Evolutionary conservation across 2,113 vertebrate species (phyloP).

Genomic region (Gila orcuttii): DNA sequence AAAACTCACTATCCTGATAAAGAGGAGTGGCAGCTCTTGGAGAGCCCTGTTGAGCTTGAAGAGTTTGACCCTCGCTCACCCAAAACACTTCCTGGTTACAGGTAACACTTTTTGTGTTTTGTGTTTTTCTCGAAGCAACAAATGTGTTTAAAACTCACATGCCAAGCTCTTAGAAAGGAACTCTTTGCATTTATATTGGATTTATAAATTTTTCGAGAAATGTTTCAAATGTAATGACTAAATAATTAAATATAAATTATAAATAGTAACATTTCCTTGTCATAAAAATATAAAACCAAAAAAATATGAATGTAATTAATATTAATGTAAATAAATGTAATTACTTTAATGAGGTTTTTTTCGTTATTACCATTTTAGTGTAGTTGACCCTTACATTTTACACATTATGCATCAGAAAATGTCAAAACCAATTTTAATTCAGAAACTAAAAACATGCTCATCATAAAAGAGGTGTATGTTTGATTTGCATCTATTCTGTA

Average conservation of each 20-base stretch:
- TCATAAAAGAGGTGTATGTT: not conserved
- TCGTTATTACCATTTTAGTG: not conserved
- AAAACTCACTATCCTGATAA: not conserved
- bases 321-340: too few relatives aligned
- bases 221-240: not conserved
- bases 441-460: not conserved
- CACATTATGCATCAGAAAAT: not conserved
- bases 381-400: not conserved
- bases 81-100: not conserved
- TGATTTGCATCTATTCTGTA: not conserved
- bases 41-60: not conserved
- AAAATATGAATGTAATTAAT: too few relatives aligned
- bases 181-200: not conserved
- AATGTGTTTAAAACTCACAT: not conserved
- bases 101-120: not conserved
- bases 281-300: not conserved
- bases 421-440: not conserved
- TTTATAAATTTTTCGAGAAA: too few relatives aligned
- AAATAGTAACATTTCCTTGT: not conserved
- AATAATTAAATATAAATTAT: not conserved
- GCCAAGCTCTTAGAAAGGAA: not conserved
- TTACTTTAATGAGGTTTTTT: too few relatives aligned
- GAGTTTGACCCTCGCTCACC: not conserved
- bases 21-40: not conserved
- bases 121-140: too few relatives aligned